Base-by-base conservation (phyloP, 1,140 invertebrate genomes). In the Atta texana region DNA sequence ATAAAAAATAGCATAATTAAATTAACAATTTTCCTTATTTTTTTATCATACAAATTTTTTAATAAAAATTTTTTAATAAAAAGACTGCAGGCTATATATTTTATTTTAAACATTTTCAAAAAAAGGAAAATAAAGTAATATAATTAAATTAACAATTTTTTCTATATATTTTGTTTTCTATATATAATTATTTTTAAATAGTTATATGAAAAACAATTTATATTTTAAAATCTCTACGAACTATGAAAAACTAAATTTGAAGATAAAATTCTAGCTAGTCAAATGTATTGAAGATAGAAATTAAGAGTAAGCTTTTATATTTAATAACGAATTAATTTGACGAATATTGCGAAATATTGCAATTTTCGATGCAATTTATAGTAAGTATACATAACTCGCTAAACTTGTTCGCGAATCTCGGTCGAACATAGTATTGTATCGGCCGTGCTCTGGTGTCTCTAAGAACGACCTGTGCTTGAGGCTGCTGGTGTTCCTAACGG, bases 401-500 rank as follows among this genome's bases (percentile, higher is more conserved):
- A 28, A 28, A 28, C 55, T 74, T 59, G 53, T 61, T n/a, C 55
- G n/a, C 80, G 69, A 44, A 44, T 69, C 53, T 61, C 39, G 55
- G 6, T 53, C 44, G 55, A 28, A 55, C 24, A 31, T 44, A 34
- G 55, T n/a, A 51, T n/a, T n/a, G 39, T 82, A 82, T 61, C 24
- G 55, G 39, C 24, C 39, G 18, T 44, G 39, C 39, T 69, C 39
- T 18, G 59, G 55, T 84, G 80, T 84, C 80, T 84, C 39, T 84
- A 51, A 24, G 57, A 84, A 75, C 69, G 66, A 82, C 24, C 59
- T 16, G 80, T 18, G 55, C 55, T 74, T 14, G 69, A 75, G 57
- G 69, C 80, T 84, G 80, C 80, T 82, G 78, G 66, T 82, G 69
- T 84, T 61, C 55, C 80, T 75, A 84, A 84, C 80, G 63, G 76